Conservation (phyloP, 2,113 vertebrate genomes). For the Callopanchax toddi region DNA sequence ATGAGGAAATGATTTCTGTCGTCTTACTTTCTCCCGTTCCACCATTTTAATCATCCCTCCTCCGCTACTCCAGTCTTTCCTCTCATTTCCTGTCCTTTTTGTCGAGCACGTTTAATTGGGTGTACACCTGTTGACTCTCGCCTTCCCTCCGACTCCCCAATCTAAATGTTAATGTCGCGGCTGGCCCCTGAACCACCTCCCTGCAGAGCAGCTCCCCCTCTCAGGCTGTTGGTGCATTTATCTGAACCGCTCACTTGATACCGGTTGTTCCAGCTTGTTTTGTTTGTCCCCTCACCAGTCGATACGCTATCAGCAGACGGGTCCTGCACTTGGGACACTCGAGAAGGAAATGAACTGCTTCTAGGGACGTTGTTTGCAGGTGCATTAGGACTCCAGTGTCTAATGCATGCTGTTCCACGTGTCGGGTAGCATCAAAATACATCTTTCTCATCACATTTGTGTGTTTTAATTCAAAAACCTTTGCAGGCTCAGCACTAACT, state of each 20-base stretch:
- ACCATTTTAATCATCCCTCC: conserved; percentile 41
- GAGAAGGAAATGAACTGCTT: conserved; percentile 15
- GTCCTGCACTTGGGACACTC: conserved; percentile 3
- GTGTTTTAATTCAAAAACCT: conserved; percentile 3
- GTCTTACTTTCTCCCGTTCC: conserved; percentile 17
- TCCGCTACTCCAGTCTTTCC: conserved; percentile 21
- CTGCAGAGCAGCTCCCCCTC: conserved; percentile 1
- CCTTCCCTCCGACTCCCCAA: conserved; percentile 42
- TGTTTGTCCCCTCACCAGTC: conserved; percentile 28
- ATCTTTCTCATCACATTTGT: background rate
- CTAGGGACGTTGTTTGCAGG: conserved; percentile 3
- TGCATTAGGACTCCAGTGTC: background rate
- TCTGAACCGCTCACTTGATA: conserved; percentile 16
- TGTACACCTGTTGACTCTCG: conserved; percentile 64
- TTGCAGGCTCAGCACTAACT: conserved; percentile 25
- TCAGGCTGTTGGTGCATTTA: conserved; percentile 26
- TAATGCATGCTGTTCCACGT: background rate
- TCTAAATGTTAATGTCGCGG: conserved; percentile 75
- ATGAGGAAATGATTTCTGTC: conserved; percentile 53
- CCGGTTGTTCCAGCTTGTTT: conserved; percentile 18
- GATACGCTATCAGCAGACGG: conserved; percentile 29
- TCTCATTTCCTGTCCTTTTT: conserved; percentile 54
- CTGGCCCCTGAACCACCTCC: conserved; percentile 7
- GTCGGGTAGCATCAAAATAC: background rate
- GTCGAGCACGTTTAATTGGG: conserved; percentile 35